A percentile compares a stretch with the other conserved stretches of the same genome.
phyloP scores from a whole-genome alignment of 2,888 invertebrate species.

The Drosophila koepferae region DNA sequence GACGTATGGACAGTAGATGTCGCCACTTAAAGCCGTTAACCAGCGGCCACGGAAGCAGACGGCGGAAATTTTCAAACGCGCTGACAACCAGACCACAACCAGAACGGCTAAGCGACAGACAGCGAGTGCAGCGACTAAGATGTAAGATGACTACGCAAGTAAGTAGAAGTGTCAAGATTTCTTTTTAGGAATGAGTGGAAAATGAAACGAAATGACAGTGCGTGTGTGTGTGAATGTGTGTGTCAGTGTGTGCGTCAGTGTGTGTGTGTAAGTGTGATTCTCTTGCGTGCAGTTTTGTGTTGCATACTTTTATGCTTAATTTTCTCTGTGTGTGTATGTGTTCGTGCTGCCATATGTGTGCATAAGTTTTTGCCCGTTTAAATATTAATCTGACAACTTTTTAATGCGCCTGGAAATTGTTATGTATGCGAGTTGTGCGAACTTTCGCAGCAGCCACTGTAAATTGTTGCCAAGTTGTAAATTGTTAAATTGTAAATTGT shows the following conservation, averaged over 20 bases:
- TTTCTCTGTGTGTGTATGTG: slow-evolving; percentile 5
- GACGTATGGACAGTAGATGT: slow-evolving; percentile 56
- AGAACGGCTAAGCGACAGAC: background rate
- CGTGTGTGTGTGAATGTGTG: slow-evolving; percentile 13
- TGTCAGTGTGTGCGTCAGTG: no score
- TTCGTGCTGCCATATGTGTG: slow-evolving; percentile 40
- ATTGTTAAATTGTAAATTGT: slow-evolving; percentile 24
- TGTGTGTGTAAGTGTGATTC: slow-evolving; percentile 12
- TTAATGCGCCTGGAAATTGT: slow-evolving; percentile 55
- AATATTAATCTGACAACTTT: slow-evolving; percentile 60
- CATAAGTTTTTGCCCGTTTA: slow-evolving; percentile 47
- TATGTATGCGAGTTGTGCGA: slow-evolving; percentile 48
- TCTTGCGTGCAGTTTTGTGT: slow-evolving; percentile 27
- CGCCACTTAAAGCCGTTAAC: slow-evolving; percentile 56
- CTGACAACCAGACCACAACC: slow-evolving; percentile 33
- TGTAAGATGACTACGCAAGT: slow-evolving; percentile 49
- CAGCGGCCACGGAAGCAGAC: slow-evolving; percentile 58
- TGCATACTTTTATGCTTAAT: slow-evolving; percentile 67
- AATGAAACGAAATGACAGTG: slow-evolving; percentile 18
- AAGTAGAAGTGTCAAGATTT: slow-evolving; percentile 56
- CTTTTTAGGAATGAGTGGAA: slow-evolving; percentile 28
- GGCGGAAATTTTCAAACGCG: slow-evolving; percentile 80
- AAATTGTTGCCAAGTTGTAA: slow-evolving; percentile 11
- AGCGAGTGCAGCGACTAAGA: slow-evolving; percentile 29
- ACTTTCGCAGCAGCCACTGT: slow-evolving; percentile 33